phyloP scores from a whole-genome alignment of 2,797 vertebrate genomes.

The Peromyscus aztecus region DNA sequence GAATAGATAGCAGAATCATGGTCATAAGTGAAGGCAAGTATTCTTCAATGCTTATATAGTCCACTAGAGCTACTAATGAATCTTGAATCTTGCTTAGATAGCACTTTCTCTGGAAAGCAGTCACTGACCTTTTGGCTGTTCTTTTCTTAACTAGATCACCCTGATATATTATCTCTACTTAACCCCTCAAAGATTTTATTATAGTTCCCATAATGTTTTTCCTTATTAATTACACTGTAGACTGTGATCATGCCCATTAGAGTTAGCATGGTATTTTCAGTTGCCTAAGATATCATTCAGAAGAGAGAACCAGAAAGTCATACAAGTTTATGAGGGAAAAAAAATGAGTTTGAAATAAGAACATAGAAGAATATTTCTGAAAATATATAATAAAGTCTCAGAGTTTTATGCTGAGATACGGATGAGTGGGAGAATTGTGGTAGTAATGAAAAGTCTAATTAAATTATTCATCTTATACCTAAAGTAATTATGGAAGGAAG shows the following conservation, averaged over 20 bases:
- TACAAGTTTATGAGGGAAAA: not conserved
- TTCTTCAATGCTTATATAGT: not conserved
- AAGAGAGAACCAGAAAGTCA: not conserved
- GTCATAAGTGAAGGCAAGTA: not conserved
- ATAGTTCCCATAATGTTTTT: not conserved
- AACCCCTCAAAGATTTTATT: not conserved
- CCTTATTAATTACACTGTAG: not conserved
- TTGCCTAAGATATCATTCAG: not conserved
- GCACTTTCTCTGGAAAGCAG: not conserved
- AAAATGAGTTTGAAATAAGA: not conserved
- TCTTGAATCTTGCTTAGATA: not conserved
- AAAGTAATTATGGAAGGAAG: conserved; percentile 5
- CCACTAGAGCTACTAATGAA: not conserved
- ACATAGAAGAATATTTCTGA: not conserved
- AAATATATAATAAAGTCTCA: not conserved
- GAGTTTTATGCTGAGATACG: not conserved
- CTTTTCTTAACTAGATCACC: not conserved
- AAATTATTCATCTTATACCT: not conserved
- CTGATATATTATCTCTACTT: not conserved
- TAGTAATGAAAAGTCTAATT: conserved; percentile 9
- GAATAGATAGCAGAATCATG: not conserved
- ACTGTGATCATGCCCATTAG: not conserved
- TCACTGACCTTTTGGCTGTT: not conserved
- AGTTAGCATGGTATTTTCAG: not conserved
- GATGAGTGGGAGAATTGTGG: not conserved